These are phyloP conservation scores for Aspidiotus rigidus DNA, from an alignment of 2,888 invertebrate species.

Conservation along the genomic window DNA sequence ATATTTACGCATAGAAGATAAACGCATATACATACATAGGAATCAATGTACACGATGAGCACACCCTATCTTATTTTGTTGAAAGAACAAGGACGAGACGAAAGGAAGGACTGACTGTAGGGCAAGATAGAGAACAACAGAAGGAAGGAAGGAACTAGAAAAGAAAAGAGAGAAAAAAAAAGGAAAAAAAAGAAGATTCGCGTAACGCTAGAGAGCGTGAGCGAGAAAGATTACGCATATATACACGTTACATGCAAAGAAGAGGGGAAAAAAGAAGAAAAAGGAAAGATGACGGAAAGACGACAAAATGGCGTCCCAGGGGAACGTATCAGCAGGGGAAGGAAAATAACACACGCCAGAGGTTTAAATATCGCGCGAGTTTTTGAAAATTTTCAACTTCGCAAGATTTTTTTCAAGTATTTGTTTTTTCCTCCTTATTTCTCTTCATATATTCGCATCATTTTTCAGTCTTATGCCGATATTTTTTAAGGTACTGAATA, in stretches of 20 bases:
- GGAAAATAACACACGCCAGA: conserved; percentile 37
- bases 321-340: conserved; percentile 37
- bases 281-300: conserved; percentile 36
- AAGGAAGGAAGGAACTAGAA: background rate
- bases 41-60: background rate
- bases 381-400: conserved; percentile 19
- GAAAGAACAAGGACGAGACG: background rate
- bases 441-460: background rate
- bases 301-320: conserved; percentile 41
- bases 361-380: conserved; percentile 24
- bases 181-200: conserved; percentile 7
- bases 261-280: conserved; percentile 10
- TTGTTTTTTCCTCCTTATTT: conserved; percentile 1
- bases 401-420: conserved; percentile 7
- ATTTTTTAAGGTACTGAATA: no score
- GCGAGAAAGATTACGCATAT: conserved; percentile 5
- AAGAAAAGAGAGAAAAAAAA: background rate
- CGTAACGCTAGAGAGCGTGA: conserved; percentile 13
- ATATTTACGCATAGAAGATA: conserved; percentile 1
- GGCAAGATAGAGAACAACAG: conserved; percentile 1
- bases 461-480: background rate
- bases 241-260: conserved; percentile 1
- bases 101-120: conserved; percentile 31
- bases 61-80: background rate
- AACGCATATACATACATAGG: background rate